Evolutionary conservation across 2,888 invertebrate genomes (phyloP).

Genomic region (Aporophyla lueneburgensis): DNA sequence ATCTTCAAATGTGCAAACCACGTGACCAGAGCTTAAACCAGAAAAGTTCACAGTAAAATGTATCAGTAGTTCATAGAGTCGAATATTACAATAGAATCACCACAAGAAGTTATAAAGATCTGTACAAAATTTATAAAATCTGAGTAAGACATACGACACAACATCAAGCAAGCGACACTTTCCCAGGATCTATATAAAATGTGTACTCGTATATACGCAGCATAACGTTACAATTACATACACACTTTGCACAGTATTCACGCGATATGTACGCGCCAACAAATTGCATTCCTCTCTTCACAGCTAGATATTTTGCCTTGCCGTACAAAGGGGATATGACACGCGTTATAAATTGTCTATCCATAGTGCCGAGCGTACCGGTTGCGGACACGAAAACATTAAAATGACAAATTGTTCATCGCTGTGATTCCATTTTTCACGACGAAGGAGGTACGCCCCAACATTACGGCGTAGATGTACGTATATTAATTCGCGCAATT

Average conservation of each 20-base stretch:
- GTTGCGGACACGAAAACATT: slow-evolving; percentile 83
- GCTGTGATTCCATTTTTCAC: slow-evolving; percentile 86
- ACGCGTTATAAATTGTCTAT: slow-evolving; percentile 82
- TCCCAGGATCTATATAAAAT: slow-evolving; percentile 33
- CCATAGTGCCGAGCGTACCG: slow-evolving; percentile 76
- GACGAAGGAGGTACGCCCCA: slow-evolving; percentile 76
- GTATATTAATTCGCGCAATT: slow-evolving; percentile 79
- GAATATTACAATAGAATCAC: background rate
- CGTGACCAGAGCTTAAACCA: background rate
- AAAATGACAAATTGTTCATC: slow-evolving; percentile 87
- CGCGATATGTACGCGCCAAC: slow-evolving; percentile 70
- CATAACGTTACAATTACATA: slow-evolving; percentile 64
- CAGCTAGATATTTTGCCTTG: slow-evolving; percentile 74
- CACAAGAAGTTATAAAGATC: background rate
- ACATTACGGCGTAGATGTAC: slow-evolving; percentile 68
- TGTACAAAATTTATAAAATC: slow-evolving; percentile 13
- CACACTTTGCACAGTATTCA: slow-evolving; percentile 70
- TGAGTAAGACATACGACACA: slow-evolving; percentile 10
- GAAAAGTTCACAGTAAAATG: background rate
- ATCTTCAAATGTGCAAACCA: no score
- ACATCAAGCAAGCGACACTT: slow-evolving; percentile 17
- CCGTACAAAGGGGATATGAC: slow-evolving; percentile 79
- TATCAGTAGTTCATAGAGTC: background rate
- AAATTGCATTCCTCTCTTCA: slow-evolving; percentile 79
- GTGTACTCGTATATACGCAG: slow-evolving; percentile 16